Evolutionary conservation across 2,888 invertebrate genomes (phyloP).

Genomic region (Xylota segnis): DNA sequence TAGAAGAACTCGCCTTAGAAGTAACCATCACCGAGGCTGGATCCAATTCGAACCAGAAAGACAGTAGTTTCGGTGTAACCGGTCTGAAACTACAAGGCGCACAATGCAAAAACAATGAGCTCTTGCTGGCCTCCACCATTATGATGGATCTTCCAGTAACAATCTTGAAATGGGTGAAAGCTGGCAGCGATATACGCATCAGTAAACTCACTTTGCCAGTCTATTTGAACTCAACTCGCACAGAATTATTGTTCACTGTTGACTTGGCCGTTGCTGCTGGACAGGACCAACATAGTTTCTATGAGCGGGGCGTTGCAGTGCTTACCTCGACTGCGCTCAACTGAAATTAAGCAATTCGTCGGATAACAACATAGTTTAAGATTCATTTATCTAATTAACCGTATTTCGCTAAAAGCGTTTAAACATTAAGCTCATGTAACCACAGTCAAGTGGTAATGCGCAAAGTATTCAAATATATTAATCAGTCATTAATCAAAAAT

Average conservation of each 20-base stretch:
- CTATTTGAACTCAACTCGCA: slow-evolving; percentile 97
- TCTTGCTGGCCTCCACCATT: slow-evolving; percentile 96
- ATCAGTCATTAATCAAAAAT: slow-evolving; percentile 27
- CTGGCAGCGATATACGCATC: slow-evolving; percentile 85
- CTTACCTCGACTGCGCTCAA: slow-evolving; percentile 96
- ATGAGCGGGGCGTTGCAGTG: slow-evolving; percentile 98
- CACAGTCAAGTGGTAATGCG: slow-evolving; percentile 18
- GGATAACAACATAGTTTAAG: slow-evolving; percentile 18
- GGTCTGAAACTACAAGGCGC: slow-evolving; percentile 99
- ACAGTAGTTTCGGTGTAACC: slow-evolving; percentile 88
- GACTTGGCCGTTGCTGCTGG: slow-evolving; percentile 96
- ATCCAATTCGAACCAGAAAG: slow-evolving; percentile 86
- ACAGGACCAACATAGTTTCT: slow-evolving; percentile 97
- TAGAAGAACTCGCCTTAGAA: slow-evolving; percentile 94
- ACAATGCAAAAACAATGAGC: slow-evolving; percentile 94
- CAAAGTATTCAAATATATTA: slow-evolving; percentile 51
- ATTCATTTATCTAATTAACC: slow-evolving; percentile 37
- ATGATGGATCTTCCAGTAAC: slow-evolving; percentile 97
- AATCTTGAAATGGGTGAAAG: slow-evolving; percentile 94
- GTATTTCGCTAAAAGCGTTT: slow-evolving; percentile 37
- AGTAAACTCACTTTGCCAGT: slow-evolving; percentile 96
- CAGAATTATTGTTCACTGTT: slow-evolving; percentile 97
- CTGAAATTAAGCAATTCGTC: slow-evolving; percentile 83
- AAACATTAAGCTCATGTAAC: slow-evolving; percentile 26
- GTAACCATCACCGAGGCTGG: slow-evolving; percentile 88